phyloP scores from a whole-genome alignment of 2,797 vertebrate genomes.

The Sylvilagus floridanus region DNA sequence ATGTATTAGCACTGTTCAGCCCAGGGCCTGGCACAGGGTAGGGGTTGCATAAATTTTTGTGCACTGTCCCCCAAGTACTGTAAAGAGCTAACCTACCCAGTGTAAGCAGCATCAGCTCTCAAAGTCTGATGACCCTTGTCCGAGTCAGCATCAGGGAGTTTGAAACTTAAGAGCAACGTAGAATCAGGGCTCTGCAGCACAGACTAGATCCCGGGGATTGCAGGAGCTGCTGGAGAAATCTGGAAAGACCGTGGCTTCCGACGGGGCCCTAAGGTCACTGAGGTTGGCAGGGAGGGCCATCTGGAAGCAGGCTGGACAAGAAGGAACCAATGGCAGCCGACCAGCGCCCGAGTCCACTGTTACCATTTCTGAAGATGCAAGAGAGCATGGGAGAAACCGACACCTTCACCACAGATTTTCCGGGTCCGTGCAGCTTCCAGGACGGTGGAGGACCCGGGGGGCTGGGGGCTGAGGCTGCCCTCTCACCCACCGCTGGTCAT shows the following conservation, averaged over 20 bases:
- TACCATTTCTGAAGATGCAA: neutral
- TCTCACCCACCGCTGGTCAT: too few relatives aligned
- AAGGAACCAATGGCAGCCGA: neutral
- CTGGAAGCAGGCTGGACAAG: neutral
- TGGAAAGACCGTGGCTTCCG: conserved; percentile 1
- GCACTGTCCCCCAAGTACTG: neutral
- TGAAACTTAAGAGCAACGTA: neutral
- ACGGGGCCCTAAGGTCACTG: neutral
- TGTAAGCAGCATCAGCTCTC: neutral
- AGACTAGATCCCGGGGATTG: neutral
- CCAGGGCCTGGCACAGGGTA: neutral
- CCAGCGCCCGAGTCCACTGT: neutral
- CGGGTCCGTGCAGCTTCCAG: neutral
- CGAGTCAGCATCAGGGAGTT: neutral
- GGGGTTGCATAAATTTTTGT: conserved; percentile 31
- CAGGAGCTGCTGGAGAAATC: neutral
- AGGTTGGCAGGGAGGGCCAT: neutral
- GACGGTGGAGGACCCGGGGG: neutral
- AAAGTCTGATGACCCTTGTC: conserved; percentile 24
- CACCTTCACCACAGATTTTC: neutral
- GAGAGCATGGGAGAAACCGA: neutral
- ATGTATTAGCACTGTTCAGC: neutral
- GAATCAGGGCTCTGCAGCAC: conserved; percentile 13
- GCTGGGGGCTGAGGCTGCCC: neutral
- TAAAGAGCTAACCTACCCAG: neutral